Evolutionary conservation across 2,888 invertebrate genomes (phyloP), one percentile per base, ranked within the genome.

Genomic region (Cybosia mesomella): DNA sequence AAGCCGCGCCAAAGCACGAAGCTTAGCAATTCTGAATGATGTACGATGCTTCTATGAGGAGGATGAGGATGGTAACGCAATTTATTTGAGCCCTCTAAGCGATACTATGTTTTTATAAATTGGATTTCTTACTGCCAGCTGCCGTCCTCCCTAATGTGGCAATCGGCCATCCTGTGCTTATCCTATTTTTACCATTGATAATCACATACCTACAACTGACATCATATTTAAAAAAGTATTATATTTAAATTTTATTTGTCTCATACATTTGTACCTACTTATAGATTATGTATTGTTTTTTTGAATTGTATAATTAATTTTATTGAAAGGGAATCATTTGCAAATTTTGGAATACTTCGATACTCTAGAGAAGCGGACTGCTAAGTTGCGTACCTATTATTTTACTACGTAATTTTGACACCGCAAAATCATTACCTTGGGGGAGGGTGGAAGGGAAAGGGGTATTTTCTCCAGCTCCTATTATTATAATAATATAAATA

Each of bases 301-400:
- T 9, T 34, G 58, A 18, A 36, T 59, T 39, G 18, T 8, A 22
- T 39, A 32, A 10, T 49, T 43, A 13, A n/a, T n/a, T n/a, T 10
- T 49, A 28, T 66, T 64, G 57, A 68, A 67, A 68, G 61, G 68
- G 67, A 43, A 68, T 58, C 57, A 36, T 77, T 71, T 75, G 63
- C 60, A 67, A 4, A 4, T 39, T 36, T 39, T 18, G 18, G 8
- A 18, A 4, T 43, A 18, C 43, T 15, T 39, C 39, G 39, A 72
- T 75, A 74, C 76, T 76, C 75, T 73, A 71, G 72, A 66, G 72
- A 66, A 73, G 69, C 74, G 72, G 71, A 72, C 62, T 69, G 58
- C 65, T 68, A 74, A 68, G 66, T 64, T 72, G 70, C 61, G 60
- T 65, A 22, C 8, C 68, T 39, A 68, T 32, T 43, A 64, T 58